phyloP scores from a whole-genome alignment of 2,888 invertebrate species.

The Cordilura impudica region DNA sequence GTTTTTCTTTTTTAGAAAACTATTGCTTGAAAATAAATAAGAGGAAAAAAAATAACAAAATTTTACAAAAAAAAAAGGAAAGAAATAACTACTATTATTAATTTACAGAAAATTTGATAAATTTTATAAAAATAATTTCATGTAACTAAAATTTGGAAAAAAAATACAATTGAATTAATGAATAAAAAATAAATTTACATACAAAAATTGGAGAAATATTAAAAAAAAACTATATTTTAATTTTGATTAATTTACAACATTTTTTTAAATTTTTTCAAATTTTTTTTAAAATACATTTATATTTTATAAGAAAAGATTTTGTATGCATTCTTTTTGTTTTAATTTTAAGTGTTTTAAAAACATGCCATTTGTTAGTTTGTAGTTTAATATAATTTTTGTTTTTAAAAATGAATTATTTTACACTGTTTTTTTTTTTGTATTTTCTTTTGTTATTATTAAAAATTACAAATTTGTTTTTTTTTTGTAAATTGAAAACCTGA shows the following conservation, averaged over 20 bases:
- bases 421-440: conserved; percentile 22
- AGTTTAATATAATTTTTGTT: not conserved
- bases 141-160: conserved; percentile 1
- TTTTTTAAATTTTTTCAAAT: conserved; percentile 12
- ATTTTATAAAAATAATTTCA: conserved; percentile 8
- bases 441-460: conserved; percentile 21
- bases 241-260: conserved; percentile 59
- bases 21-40: not conserved
- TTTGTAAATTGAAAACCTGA: conserved; percentile 60
- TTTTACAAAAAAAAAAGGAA: conserved; percentile 1
- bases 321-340: not conserved
- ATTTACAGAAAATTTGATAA: conserved; percentile 2
- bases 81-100: conserved; percentile 14
- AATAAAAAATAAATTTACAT: conserved; percentile 35
- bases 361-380: conserved; percentile 28
- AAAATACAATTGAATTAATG: conserved; percentile 8
- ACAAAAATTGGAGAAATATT: conserved; percentile 9
- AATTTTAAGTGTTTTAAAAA: conserved; percentile 36
- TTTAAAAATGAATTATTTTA: conserved; percentile 20
- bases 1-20: not conserved
- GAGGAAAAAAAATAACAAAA: conserved; percentile 29
- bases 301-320: conserved; percentile 8
- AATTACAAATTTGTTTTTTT: conserved; percentile 34
- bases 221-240: conserved; percentile 31
- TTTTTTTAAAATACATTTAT: conserved; percentile 26